Evolutionary conservation across 1,140 invertebrate genomes (phyloP).

Genomic region (Drosophila tropicalis): DNA sequence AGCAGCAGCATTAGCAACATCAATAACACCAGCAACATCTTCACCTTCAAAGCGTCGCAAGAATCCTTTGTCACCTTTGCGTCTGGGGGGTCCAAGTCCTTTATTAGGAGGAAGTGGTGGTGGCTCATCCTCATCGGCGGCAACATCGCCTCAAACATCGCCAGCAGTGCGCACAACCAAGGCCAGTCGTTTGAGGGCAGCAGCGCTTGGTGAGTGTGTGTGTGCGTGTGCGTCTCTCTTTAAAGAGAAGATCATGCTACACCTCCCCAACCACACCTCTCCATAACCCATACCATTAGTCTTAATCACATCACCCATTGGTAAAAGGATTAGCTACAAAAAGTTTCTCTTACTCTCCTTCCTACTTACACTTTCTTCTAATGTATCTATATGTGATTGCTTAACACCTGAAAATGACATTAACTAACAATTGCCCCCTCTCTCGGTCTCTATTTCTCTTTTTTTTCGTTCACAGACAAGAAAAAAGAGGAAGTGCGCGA

Average conservation of each 20-base stretch:
- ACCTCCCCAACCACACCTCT: background rate
- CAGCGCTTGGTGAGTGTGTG: constrained; percentile 84
- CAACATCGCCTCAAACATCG: constrained; percentile 64
- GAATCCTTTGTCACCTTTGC: constrained; percentile 69
- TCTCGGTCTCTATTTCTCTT: background rate
- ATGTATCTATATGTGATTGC: background rate
- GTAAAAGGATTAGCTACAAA: constrained; percentile 1
- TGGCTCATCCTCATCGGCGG: constrained; percentile 55
- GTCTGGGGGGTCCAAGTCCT: constrained; percentile 52
- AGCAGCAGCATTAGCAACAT: constrained; percentile 26
- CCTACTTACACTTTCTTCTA: constrained; percentile 1
- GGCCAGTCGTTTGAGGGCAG: constrained; percentile 88
- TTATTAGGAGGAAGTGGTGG: constrained; percentile 35
- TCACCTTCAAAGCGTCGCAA: constrained; percentile 66
- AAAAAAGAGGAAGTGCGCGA: constrained; percentile 73
- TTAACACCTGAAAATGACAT: background rate
- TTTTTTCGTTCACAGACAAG: constrained; percentile 53
- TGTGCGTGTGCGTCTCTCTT: background rate
- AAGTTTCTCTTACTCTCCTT: constrained; percentile 1
- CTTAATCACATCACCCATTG: background rate
- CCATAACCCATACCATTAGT: background rate
- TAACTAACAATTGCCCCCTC: constrained; percentile 5
- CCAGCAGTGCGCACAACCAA: constrained; percentile 87
- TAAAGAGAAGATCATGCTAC: background rate
- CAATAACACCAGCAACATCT: constrained; percentile 27